These are phyloP conservation scores for Scopus umbretta DNA, from an alignment of 2,113 vertebrate species.

Conservation along the genomic window DNA sequence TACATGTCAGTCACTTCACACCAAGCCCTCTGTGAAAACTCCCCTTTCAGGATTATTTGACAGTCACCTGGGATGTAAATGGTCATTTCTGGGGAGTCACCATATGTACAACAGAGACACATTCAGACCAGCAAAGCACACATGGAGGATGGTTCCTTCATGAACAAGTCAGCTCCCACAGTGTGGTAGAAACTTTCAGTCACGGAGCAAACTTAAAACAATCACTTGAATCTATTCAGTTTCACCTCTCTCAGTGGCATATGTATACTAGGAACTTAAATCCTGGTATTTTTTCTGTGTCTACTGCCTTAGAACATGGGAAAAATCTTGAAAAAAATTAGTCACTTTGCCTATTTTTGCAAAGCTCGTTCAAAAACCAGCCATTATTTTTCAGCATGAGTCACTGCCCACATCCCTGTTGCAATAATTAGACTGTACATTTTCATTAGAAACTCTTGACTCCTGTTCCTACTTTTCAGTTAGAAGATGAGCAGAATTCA, in stretches of 20 bases:
- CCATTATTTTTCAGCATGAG: neutral
- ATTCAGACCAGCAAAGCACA: neutral
- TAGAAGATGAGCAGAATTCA: neutral
- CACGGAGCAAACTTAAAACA: neutral
- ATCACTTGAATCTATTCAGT: neutral
- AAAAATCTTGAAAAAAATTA: neutral
- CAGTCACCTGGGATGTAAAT: neutral
- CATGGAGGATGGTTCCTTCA: neutral
- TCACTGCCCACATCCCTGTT: neutral
- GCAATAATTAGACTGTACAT: slow-evolving; percentile 1
- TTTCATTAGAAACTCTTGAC: neutral
- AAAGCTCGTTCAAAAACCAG: neutral
- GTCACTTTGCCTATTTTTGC: neutral
- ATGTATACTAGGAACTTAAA: neutral
- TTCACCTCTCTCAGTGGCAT: neutral
- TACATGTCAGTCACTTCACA: neutral
- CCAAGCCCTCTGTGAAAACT: neutral
- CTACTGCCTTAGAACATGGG: neutral
- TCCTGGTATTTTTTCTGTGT: neutral
- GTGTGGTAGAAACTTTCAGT: neutral
- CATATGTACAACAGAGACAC: neutral
- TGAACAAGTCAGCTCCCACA: neutral
- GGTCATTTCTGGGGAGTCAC: neutral
- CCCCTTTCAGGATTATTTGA: neutral
- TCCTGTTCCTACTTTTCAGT: neutral